Base-by-base conservation (phyloP, 2,888 invertebrate species). In the Macrosiphum euphorbiae region DNA sequence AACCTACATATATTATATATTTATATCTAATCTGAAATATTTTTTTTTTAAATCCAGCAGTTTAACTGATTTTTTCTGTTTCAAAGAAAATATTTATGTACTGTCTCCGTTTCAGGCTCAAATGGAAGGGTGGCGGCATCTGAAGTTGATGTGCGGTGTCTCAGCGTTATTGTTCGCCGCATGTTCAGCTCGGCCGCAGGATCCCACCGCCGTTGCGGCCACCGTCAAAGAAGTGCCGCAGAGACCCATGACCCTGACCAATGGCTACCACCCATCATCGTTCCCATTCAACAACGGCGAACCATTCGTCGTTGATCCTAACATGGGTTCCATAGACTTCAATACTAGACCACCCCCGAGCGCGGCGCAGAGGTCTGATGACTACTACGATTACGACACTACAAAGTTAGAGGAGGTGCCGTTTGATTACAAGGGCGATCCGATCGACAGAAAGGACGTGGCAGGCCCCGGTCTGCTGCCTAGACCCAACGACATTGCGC, bases 241-340 rank as follows among this genome's bases (percentile, higher is more conserved):
- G n/a, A 84, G 84, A 28, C 44, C 94, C 16, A 92, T 90, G 92
- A 89, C 92, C n/a, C 7, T 94, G 24, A 92, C 58, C 20, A 94
- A 92, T 55, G 89, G 52, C n/a, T 89, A 92, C 41, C 94, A 88
- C 13, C 58, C 89, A n/a, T 89, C 61, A n/a, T 44, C 87, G 95
- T 97, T 97, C 95, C 96, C 97, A 86, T 97, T 97, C 95, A 97
- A 97, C 95, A 97, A 97, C 94, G 97, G 97, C 35, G 97, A 97
- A 95, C 97, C 97, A 0, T 97, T 97, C 95, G 97, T 97, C 94
- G 96, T 97, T 13, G 97, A 97, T 94, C 97, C 97, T 95, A 97
- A 97, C 97, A 0, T 95, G 97, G 52, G 97, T 97, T 0, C 96
- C 96, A 95, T 96, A 97, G 78, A 97, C 95, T 97, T 97, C 94